Conservation (phyloP, 2,888 invertebrate genomes). For the Yponomeuta malinellus region DNA sequence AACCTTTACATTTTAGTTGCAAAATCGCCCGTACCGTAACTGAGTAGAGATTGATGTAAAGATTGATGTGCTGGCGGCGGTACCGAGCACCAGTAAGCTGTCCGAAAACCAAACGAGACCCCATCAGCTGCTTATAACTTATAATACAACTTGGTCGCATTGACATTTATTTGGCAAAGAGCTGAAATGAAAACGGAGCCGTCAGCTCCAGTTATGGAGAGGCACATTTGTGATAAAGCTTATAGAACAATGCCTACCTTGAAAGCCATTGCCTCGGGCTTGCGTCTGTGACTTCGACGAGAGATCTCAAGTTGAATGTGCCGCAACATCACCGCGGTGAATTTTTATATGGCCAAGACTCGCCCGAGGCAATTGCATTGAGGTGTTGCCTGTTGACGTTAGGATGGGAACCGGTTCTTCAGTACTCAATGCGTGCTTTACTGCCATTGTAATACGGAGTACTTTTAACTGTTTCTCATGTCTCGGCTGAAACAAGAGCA, state of each 20-base stretch:
- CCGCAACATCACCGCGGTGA: conserved; percentile 33
- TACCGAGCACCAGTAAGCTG: too few species aligned
- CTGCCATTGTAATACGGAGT: conserved; percentile 20
- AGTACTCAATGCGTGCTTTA: conserved; percentile 22
- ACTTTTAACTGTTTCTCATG: conserved; percentile 31
- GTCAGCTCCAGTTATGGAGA: neutral
- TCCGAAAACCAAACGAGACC: too few species aligned
- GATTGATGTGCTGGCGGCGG: too few species aligned
- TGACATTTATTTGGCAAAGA: too few species aligned
- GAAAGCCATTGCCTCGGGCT: conserved; percentile 53
- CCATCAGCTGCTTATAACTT: too few species aligned
- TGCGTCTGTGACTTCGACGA: conserved; percentile 45
- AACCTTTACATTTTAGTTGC: too few species aligned
- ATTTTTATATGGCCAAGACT: conserved; percentile 50
- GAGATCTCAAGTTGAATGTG: conserved; percentile 60
- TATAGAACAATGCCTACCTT: conserved; percentile 39
- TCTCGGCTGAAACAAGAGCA: conserved; percentile 38
- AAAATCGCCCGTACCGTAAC: too few species aligned
- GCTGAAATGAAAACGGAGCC: too few species aligned
- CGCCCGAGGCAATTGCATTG: conserved; percentile 38
- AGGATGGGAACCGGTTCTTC: conserved; percentile 5
- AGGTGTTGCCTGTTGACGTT: neutral
- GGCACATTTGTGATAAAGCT: neutral
- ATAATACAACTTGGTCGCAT: too few species aligned
- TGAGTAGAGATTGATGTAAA: too few species aligned